A percentile compares a stretch with the other conserved stretches of the same genome.
phyloP scores from a whole-genome alignment of 2,888 invertebrate genomes.

The Diabrotica balteata region DNA sequence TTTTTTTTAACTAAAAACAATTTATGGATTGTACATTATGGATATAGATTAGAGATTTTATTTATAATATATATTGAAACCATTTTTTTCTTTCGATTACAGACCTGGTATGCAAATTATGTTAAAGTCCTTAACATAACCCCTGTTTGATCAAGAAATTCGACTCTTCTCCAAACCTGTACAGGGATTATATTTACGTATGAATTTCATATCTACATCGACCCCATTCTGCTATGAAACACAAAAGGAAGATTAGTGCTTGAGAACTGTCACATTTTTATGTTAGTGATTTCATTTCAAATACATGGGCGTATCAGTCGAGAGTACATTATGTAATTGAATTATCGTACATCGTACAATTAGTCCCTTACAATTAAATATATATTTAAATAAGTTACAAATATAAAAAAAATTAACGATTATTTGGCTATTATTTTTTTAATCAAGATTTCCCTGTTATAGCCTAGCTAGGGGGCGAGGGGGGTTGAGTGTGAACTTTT shows the following conservation, averaged over 20 bases:
- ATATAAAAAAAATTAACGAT: neutral
- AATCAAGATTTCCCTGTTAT: too few species aligned
- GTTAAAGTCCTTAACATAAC: constrained; percentile 6
- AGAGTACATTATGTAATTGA: too few species aligned
- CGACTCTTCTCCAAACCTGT: constrained; percentile 43
- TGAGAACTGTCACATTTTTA: constrained; percentile 46
- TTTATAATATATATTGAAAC: too few species aligned
- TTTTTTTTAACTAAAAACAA: too few species aligned
- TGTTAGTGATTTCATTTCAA: constrained; percentile 45
- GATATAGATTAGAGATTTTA: too few species aligned
- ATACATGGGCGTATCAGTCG: constrained; percentile 26
- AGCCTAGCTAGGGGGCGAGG: too few species aligned
- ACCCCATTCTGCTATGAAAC: constrained; percentile 38
- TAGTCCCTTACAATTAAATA: too few species aligned
- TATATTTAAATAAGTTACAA: neutral
- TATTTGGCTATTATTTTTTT: neutral
- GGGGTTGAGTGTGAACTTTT: too few species aligned
- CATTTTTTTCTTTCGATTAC: too few species aligned
- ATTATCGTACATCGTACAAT: too few species aligned
- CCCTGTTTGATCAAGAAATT: constrained; percentile 26
- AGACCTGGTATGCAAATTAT: neutral
- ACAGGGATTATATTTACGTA: constrained; percentile 50
- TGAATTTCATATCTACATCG: constrained; percentile 52
- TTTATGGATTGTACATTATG: too few species aligned
- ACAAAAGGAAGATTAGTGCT: constrained; percentile 50